Evolutionary conservation across 2,888 invertebrate genomes (phyloP), one percentile per base, ranked within the genome.

Genomic region (Apamea sordens): DNA sequence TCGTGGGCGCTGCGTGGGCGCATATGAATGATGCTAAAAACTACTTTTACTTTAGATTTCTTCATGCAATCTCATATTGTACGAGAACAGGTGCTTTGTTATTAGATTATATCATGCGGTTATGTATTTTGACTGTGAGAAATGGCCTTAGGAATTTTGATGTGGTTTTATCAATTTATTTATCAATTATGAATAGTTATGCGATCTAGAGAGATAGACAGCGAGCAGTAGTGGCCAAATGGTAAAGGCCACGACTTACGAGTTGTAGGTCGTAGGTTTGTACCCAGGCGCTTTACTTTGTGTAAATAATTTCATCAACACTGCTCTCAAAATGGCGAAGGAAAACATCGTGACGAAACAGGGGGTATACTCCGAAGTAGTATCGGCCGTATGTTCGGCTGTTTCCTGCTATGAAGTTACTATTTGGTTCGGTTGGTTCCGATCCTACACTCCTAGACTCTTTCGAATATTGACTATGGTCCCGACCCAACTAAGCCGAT

Each of bases 1-100:
- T 61, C 89, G 94, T 94, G 92, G 94, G 94, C 85, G 87, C 79
- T 74, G 82, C 86, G 93, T 94, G 92, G 95, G 92, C 63, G 82
- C 75, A 69, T 73, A 85, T 89, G 89, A 90, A 89, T 84, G 83
- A 84, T 88, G 75, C 87, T 83, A 86, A 89, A 88, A 90, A 92
- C 91, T 92, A 92, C 93, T 93, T 92, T 94, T 93, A 94, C 93
- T 93, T 90, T 79, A 78, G 63, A 77, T 92, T 92, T 88, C 90
- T 87, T 90, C 89, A 92, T 90, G 67, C 53, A 50, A 87, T 70
- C 64, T 64, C 67, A 70, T 76, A 82, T 77, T 88, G 83, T 78
- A 74, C 32, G 41, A 73, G 77, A 53, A 82, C 88, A 88, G 88
- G 86, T 88, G 84, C 32, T n/a, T 0, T 56, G 41, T 61, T 73